These are phyloP conservation scores for Chrysina gloriosa DNA, from an alignment of 2,888 invertebrate genomes.

Conservation along the genomic window DNA sequence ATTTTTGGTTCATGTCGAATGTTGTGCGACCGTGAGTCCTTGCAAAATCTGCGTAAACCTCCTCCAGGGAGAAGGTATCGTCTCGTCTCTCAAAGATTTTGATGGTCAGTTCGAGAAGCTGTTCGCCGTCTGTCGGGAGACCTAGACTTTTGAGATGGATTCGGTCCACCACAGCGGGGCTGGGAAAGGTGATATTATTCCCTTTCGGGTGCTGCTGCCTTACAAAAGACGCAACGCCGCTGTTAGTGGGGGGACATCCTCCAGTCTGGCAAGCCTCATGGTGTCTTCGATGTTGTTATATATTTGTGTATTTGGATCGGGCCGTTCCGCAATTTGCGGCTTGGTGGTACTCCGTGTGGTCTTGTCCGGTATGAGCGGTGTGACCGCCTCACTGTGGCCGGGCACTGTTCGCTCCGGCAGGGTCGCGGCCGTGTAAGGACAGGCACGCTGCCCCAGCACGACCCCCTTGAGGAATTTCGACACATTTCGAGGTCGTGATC, in stretches of 20 bases:
- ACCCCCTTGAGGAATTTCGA: too few relatives aligned
- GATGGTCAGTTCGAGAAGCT: not conserved
- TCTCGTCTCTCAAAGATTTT: conserved; percentile 4
- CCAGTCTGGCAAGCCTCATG: conserved; percentile 12
- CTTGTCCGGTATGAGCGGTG: not conserved
- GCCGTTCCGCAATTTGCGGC: not conserved
- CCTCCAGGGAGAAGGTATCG: not conserved
- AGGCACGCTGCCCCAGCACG: too few relatives aligned
- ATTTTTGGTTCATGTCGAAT: conserved; percentile 13
- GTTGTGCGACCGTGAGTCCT: conserved; percentile 14
- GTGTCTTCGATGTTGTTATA: not conserved
- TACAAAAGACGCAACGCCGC: conserved; percentile 20
- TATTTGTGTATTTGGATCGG: not conserved
- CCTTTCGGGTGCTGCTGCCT: conserved; percentile 2
- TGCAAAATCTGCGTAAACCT: conserved; percentile 16
- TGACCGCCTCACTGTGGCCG: not conserved
- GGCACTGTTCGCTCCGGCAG: not conserved
- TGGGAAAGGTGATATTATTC: conserved; percentile 15
- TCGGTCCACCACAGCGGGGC: conserved; percentile 26
- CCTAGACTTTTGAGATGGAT: conserved; percentile 1
- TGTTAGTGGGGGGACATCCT: not conserved
- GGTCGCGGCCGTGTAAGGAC: too few relatives aligned
- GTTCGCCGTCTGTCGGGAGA: not conserved
- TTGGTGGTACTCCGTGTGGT: not conserved
- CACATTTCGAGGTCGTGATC: not conserved